Evolutionary conservation across 2,888 invertebrate species (phyloP).

Genomic region (Diplolepis rosae): DNA sequence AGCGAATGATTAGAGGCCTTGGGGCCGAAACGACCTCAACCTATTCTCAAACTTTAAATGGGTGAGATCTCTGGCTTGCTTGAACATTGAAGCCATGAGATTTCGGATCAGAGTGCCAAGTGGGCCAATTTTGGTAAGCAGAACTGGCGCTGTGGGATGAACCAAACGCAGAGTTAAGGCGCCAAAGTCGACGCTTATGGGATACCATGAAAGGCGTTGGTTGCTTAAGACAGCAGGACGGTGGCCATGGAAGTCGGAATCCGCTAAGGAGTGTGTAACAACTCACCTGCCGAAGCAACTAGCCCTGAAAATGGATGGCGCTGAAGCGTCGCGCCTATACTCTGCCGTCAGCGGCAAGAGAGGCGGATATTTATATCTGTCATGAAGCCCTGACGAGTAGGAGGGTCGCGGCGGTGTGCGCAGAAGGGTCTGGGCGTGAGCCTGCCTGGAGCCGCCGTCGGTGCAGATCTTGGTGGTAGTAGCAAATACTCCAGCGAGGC

Average conservation of each 20-base stretch:
- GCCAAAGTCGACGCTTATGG: too few relatives aligned
- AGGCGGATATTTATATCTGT: too few relatives aligned
- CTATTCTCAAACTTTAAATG: too few relatives aligned
- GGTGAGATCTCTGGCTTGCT: slow-evolving; percentile 81
- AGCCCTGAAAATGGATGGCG: slow-evolving; percentile 82
- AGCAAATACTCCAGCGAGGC: too few relatives aligned
- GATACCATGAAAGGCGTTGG: slow-evolving; percentile 53
- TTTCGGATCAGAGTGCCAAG: slow-evolving; percentile 78
- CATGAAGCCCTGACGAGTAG: slow-evolving; percentile 79
- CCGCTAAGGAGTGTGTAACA: slow-evolving; percentile 74
- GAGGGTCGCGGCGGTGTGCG: slow-evolving; percentile 76
- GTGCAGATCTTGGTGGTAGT: slow-evolving; percentile 77
- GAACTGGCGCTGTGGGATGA: slow-evolving; percentile 88
- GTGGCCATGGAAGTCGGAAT: slow-evolving; percentile 85
- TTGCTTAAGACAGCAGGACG: slow-evolving; percentile 79
- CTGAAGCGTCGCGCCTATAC: slow-evolving; percentile 76
- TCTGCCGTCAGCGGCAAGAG: slow-evolving; percentile 64
- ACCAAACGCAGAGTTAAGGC: too few relatives aligned
- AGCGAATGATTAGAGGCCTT: slow-evolving; percentile 84
- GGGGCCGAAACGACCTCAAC: slow-evolving; percentile 82
- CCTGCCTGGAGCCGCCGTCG: slow-evolving; percentile 69
- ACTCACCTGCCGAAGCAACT: slow-evolving; percentile 79
- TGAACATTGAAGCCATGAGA: slow-evolving; percentile 62
- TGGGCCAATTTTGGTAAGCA: slow-evolving; percentile 85
- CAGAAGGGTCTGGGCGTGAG: slow-evolving; percentile 68